Evolutionary conservation across 2,113 vertebrate genomes (phyloP).

Genomic region (Oreotrochilus melanogaster): DNA sequence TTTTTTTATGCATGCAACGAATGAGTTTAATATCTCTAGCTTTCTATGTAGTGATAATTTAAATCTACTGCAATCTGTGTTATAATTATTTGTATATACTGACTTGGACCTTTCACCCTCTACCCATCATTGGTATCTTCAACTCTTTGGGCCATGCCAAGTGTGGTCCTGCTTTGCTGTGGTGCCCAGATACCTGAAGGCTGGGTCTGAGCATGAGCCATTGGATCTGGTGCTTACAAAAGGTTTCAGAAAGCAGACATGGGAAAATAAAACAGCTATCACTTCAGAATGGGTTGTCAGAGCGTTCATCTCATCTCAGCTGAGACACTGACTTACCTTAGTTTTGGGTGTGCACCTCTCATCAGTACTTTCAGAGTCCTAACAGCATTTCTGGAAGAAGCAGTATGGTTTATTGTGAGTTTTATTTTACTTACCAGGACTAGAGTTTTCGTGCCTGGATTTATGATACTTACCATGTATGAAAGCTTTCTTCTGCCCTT

Average conservation of each 20-base stretch:
- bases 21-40: background rate
- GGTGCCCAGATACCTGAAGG: background rate
- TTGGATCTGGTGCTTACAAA: background rate
- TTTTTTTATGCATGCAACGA: background rate
- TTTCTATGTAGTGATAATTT: background rate
- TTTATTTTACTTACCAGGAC: background rate
- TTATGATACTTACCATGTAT: background rate
- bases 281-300: background rate
- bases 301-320: background rate
- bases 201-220: background rate
- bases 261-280: background rate
- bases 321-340: background rate
- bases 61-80: background rate
- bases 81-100: background rate
- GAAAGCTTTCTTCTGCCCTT: background rate
- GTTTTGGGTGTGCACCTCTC: background rate
- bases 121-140: background rate
- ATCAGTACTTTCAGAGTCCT: background rate
- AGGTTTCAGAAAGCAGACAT: background rate
- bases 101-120: background rate
- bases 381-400: background rate
- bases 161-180: background rate
- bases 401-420: background rate
- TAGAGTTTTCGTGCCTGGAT: background rate
- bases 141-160: background rate